phyloP scores from a whole-genome alignment of 2,888 invertebrate species.

The Perizoma affinitatum region DNA sequence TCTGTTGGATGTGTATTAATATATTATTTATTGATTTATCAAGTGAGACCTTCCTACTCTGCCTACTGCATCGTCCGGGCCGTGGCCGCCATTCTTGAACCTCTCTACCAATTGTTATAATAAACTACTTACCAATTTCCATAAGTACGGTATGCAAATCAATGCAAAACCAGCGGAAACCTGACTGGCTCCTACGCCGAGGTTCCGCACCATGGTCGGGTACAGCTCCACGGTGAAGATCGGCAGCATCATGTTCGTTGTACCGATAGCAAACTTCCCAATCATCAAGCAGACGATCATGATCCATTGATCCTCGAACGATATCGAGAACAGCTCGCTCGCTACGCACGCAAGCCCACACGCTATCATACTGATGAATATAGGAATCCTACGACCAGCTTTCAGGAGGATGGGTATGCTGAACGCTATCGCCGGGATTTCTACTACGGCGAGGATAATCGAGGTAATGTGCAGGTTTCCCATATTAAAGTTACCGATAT shows the following conservation, averaged over 20 bases:
- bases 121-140: conserved; percentile 86
- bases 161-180: conserved; percentile 90
- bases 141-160: conserved; percentile 91
- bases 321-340: conserved; percentile 81
- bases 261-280: conserved; percentile 91
- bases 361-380: conserved; percentile 87
- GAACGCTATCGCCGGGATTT: conserved; percentile 90
- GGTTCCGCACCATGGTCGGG: conserved; percentile 88
- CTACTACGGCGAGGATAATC: conserved; percentile 89
- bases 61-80: too few relatives aligned
- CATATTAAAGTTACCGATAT: conserved; percentile 88
- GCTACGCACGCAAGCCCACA: conserved; percentile 89
- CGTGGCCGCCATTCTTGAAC: too few relatives aligned
- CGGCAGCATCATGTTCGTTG: conserved; percentile 91
- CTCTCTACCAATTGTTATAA: background rate
- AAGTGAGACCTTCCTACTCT: too few relatives aligned
- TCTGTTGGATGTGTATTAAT: too few relatives aligned
- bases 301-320: conserved; percentile 85
- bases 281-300: conserved; percentile 90
- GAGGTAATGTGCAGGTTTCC: conserved; percentile 90
- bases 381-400: conserved; percentile 89
- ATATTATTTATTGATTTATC: too few relatives aligned
- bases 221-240: conserved; percentile 89
- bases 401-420: conserved; percentile 90
- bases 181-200: conserved; percentile 90